Evolutionary conservation across 2,888 invertebrate species (phyloP).

Genomic region (Linnaemya tessellans): DNA sequence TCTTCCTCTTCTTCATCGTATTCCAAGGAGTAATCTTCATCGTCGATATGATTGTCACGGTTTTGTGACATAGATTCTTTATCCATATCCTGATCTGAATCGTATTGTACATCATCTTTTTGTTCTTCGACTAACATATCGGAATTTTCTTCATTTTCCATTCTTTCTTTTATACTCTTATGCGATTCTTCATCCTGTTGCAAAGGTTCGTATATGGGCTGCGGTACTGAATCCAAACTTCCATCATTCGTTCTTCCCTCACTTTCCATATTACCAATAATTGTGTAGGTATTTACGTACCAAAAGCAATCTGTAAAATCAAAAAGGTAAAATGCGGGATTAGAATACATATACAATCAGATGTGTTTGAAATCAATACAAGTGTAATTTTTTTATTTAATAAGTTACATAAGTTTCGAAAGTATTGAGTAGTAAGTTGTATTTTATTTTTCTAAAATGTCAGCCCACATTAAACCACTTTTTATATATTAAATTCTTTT

Average conservation of each 20-base stretch:
- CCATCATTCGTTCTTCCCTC: conserved; percentile 26
- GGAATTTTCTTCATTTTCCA: conserved; percentile 40
- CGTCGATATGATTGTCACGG: conserved; percentile 10
- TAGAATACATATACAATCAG: neutral
- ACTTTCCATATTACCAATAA: conserved; percentile 53
- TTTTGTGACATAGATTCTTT: neutral
- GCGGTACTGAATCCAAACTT: conserved; percentile 72
- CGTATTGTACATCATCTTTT: conserved; percentile 28
- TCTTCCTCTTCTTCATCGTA: conserved; percentile 65
- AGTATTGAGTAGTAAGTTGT: conserved; percentile 28
- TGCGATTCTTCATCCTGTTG: conserved; percentile 40
- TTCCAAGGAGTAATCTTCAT: conserved; percentile 52
- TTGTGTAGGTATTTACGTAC: neutral
- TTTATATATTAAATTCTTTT: conserved; percentile 25
- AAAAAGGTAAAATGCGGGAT: neutral
- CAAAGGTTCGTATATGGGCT: conserved; percentile 77
- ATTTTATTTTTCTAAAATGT: conserved; percentile 45
- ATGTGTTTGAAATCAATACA: neutral
- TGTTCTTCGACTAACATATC: conserved; percentile 24
- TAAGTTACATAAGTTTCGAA: conserved; percentile 68
- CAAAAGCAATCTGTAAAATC: conserved; percentile 51
- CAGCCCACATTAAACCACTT: conserved; percentile 62
- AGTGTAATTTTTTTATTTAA: conserved; percentile 28
- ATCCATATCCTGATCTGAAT: conserved; percentile 42
- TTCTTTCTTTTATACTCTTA: conserved; percentile 23